These are phyloP conservation scores for Phalacrocorax pelagicus DNA, from an alignment of 2,113 vertebrate genomes.

Conservation along the genomic window DNA sequence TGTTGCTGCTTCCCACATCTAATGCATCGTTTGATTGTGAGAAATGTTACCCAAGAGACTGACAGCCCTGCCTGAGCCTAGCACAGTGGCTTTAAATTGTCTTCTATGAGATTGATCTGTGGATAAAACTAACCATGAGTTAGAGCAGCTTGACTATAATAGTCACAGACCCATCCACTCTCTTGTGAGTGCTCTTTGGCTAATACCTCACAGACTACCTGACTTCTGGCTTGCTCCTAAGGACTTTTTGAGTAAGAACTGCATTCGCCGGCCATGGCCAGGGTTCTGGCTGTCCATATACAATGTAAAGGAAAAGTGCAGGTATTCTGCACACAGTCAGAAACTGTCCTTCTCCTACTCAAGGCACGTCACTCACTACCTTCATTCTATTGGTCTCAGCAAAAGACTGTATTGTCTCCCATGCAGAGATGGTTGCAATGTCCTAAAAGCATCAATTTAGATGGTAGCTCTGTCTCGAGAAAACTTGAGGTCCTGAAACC, in stretches of 20 bases:
- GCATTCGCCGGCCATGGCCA: neutral
- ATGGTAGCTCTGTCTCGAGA: neutral
- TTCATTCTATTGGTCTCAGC: neutral
- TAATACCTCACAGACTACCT: neutral
- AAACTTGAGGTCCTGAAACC: neutral
- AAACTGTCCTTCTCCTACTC: neutral
- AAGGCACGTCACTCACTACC: neutral
- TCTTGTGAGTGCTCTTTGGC: neutral
- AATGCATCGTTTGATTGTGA: neutral
- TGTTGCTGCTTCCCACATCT: neutral
- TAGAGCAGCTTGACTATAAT: neutral
- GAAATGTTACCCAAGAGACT: neutral
- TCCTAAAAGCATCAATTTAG: neutral
- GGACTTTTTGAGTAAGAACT: neutral
- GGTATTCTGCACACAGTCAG: neutral
- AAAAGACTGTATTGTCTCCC: neutral
- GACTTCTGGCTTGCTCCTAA: neutral
- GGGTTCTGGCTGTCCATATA: neutral
- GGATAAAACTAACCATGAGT: neutral
- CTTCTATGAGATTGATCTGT: neutral
- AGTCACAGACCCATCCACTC: neutral
- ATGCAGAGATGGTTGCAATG: rapidly evolving
- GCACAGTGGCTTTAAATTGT: neutral
- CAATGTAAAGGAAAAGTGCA: neutral
- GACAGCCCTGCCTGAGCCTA: neutral